Base-by-base conservation (phyloP, 2,113 vertebrate species). In the Bothrops jararaca region DNA sequence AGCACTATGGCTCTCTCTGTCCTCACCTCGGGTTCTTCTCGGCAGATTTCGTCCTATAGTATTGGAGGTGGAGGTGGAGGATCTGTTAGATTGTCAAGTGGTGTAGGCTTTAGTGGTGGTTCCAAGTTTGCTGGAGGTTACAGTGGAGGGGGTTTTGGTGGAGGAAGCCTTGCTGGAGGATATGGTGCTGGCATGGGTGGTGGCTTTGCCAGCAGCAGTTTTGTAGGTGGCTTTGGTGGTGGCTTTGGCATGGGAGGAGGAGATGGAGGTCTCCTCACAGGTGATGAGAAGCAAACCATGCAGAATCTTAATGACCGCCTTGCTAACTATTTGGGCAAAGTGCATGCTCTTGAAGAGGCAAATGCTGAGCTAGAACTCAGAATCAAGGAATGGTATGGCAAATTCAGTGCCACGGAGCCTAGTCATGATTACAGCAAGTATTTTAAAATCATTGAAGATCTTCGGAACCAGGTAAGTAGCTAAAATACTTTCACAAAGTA, bases 251-350 rank as follows among this genome's bases (percentile, higher is more conserved):
- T 96, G 89, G 89, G 92, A 11, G 96, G 93, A 42, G 95, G 89
- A 3, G 93, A 96, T 23, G 94, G 94, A 0, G 95, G 95, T 7
- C 95, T 97, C 86, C 95, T 97, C 18, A 92, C 94, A 1, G 96
- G 95, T 52, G 91, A 97, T n/a, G 98, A 98, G 97, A 98, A 98
- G 95, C 96, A 98, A 89, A 97, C 97, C 1, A 97, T 99, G 98
- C 97, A 97, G 89, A 97, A 97, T 39, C 97, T 99, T 64, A 99
- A 99, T 29, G 97, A 97, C 50, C 98, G 98, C 5, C 96, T 99
- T 95, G 98, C 97, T 6, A 97, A 95, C 1, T 99, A 98, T 96
- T 96, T 99, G 97, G 95, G 95, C 58, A 97, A 96, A 0, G 98
- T 98, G 92, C 96, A 86, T 24, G 95, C 96, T 12, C 97, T 99